Percentiles rank a stretch among this genome's conserved stretches.
These are phyloP conservation scores for Silurus asotus DNA, from an alignment of 2,113 vertebrate genomes.

Conservation along the genomic window DNA sequence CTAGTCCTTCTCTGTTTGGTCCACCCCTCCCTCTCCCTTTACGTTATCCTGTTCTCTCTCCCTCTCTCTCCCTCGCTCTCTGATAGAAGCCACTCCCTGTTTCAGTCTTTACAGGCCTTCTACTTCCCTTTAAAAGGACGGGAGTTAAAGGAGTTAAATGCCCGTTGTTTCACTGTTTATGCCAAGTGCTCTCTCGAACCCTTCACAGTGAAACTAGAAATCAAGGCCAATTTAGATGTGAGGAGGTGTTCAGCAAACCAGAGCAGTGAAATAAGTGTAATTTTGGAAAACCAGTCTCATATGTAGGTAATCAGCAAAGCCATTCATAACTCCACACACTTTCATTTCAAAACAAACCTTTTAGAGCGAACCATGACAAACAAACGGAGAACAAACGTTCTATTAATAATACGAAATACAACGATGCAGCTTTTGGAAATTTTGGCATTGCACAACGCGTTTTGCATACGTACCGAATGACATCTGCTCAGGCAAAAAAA, in stretches of 20 bases:
- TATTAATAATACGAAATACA: background rate
- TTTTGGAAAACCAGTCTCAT: constrained; percentile 37
- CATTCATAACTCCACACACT: constrained; percentile 15
- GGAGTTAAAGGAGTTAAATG: constrained; percentile 25
- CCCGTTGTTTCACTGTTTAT: constrained; percentile 27
- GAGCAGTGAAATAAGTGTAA: constrained; percentile 8
- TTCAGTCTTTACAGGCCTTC: constrained; percentile 30
- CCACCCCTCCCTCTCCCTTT: background rate
- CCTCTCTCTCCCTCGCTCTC: constrained; percentile 14
- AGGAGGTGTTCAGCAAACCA: background rate
- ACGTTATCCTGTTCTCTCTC: background rate
- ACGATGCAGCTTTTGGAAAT: background rate
- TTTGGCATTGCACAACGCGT: background rate
- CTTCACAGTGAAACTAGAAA: background rate
- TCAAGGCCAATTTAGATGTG: background rate
- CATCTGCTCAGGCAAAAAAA: background rate
- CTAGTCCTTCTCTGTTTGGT: constrained; percentile 17
- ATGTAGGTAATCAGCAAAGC: constrained; percentile 42
- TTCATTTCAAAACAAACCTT: constrained; percentile 18
- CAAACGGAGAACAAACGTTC: background rate
- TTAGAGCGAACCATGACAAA: background rate
- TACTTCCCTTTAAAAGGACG: constrained; percentile 31
- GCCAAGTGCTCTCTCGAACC: background rate
- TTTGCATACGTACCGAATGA: background rate
- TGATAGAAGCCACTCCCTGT: constrained; percentile 20